Evolutionary conservation across 2,797 vertebrate species (phyloP).

Genomic region (Lates japonicus): DNA sequence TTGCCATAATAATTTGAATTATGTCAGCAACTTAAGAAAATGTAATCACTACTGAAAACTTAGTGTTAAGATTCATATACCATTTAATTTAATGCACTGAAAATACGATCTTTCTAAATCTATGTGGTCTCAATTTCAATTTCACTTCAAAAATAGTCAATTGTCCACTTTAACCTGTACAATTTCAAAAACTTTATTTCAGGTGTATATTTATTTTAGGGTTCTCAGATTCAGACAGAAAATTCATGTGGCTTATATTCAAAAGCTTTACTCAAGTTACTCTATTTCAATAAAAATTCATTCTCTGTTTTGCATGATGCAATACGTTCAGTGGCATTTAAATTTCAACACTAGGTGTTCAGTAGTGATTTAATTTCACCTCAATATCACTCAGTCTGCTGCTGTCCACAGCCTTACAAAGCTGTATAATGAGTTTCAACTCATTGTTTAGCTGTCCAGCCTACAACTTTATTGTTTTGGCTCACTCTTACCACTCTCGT

Average conservation of each 20-base stretch:
- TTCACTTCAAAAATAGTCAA: neutral
- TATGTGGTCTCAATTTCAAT: neutral
- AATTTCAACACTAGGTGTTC: no score
- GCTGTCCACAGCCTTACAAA: no score
- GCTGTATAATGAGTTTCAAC: no score
- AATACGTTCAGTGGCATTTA: no score
- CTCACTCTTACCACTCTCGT: no score
- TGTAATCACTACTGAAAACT: neutral
- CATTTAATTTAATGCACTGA: neutral
- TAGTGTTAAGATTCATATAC: neutral
- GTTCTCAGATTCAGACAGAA: neutral
- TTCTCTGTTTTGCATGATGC: no score
- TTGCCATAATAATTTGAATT: neutral
- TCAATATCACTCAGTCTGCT: no score
- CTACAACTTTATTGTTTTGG: no score
- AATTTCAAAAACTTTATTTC: neutral
- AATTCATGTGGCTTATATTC: neutral
- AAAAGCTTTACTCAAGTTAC: neutral
- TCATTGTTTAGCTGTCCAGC: no score
- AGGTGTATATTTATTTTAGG: neutral
- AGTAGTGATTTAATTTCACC: no score
- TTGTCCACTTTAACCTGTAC: neutral
- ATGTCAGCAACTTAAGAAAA: neutral
- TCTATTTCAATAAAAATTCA: no score
- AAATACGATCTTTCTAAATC: neutral